phyloP scores from a whole-genome alignment of 1,140 invertebrate species.

The Zelostemma sp. region DNA sequence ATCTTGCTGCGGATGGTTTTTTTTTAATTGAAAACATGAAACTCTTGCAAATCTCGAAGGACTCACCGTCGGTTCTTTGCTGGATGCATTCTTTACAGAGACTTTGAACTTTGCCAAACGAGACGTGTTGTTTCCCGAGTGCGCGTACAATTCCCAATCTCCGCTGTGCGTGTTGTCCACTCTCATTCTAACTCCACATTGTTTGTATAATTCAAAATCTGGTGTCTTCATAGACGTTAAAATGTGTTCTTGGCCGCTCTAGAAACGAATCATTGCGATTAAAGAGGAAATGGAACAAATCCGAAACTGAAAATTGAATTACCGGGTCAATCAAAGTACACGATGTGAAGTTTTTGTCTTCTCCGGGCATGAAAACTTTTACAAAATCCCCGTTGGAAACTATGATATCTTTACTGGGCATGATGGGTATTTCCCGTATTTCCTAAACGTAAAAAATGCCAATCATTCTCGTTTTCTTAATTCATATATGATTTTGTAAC shows the following conservation, averaged over 20 bases:
- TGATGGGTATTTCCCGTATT: conserved; percentile 1
- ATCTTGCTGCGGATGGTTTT: too few species aligned
- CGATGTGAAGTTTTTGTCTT: conserved; percentile 13
- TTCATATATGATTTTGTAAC: too few species aligned
- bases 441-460: neutral
- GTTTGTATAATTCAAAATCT: too few species aligned
- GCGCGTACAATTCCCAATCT: conserved; percentile 29
- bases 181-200: conserved; percentile 38
- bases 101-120: conserved; percentile 12
- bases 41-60: too few species aligned
- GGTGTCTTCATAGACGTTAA: too few species aligned
- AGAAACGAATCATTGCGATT: too few species aligned
- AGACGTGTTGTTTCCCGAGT: conserved; percentile 18
- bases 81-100: neutral
- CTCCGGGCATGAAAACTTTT: neutral
- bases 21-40: too few species aligned
- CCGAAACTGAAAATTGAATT: too few species aligned
- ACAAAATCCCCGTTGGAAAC: conserved; percentile 28
- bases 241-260: too few species aligned
- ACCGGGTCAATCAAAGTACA: conserved; percentile 26
- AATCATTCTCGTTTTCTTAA: too few species aligned
- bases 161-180: conserved; percentile 11
- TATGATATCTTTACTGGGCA: conserved; percentile 6
- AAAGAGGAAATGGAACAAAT: too few species aligned
- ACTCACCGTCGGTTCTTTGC: too few species aligned